A percentile compares a stretch with the other conserved stretches of the same genome.
Evolutionary conservation across 2,888 invertebrate species (phyloP).

Genomic region (Cerastis leucographa): DNA sequence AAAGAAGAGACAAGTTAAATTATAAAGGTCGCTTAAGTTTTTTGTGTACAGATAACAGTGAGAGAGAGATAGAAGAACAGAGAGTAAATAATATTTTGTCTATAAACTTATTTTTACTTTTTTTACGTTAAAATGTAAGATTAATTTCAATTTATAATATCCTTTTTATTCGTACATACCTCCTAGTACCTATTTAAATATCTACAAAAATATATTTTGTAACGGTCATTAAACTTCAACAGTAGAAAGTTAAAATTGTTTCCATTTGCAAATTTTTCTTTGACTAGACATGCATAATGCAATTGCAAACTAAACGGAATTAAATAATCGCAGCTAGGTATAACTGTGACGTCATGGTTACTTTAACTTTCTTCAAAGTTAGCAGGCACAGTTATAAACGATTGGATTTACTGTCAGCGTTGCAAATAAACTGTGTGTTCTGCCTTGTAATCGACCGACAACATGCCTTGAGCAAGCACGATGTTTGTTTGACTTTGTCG

Average conservation of each 20-base stretch:
- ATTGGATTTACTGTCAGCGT: constrained; percentile 15
- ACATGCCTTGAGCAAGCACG: background rate
- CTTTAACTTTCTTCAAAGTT: constrained; percentile 37
- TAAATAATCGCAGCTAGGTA: constrained; percentile 39
- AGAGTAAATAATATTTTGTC: background rate
- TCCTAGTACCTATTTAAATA: constrained; percentile 7
- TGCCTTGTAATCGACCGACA: background rate
- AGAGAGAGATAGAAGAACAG: background rate
- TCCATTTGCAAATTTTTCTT: constrained; percentile 26
- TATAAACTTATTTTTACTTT: background rate
- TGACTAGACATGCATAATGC: constrained; percentile 29
- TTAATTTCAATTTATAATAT: background rate
- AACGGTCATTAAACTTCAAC: constrained; percentile 29
- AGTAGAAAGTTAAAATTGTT: constrained; percentile 51
- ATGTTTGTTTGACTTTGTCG: too few relatives aligned
- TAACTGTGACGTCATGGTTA: constrained; percentile 44
- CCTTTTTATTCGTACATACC: background rate
- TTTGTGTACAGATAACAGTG: background rate
- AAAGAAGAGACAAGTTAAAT: background rate
- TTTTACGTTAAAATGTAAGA: background rate
- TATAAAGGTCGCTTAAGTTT: background rate
- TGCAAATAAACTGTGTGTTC: constrained; percentile 5
- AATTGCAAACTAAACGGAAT: constrained; percentile 36
- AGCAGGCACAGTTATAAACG: constrained; percentile 6
- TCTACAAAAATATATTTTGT: background rate